Evolutionary conservation across 2,888 invertebrate genomes (phyloP).

Genomic region (Philaethria dido): DNA sequence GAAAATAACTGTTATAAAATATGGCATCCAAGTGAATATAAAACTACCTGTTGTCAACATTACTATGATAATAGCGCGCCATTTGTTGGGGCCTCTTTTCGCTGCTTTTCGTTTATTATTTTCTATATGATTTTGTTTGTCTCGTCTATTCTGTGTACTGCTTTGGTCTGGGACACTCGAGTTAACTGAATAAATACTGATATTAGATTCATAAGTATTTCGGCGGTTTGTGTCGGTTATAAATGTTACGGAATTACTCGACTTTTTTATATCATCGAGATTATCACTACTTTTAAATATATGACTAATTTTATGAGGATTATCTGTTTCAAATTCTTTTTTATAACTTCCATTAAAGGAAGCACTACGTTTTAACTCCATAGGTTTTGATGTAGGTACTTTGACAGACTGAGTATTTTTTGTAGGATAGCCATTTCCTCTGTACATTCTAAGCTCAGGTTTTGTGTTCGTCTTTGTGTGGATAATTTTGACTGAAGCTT

Average conservation of each 20-base stretch:
- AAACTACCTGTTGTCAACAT: constrained; percentile 85
- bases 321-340: constrained; percentile 37
- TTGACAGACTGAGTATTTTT: constrained; percentile 50
- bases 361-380: constrained; percentile 60
- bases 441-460: constrained; percentile 65
- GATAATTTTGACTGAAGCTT: constrained; percentile 56
- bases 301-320: constrained; percentile 39
- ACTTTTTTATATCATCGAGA: constrained; percentile 47
- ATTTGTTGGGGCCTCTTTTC: constrained; percentile 76
- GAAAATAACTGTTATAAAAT: constrained; percentile 82
- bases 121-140: constrained; percentile 33
- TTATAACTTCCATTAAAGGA: constrained; percentile 56
- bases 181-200: constrained; percentile 62
- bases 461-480: constrained; percentile 46
- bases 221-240: constrained; percentile 43
- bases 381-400: constrained; percentile 37
- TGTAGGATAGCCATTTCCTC: constrained; percentile 53
- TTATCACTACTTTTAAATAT: constrained; percentile 66
- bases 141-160: constrained; percentile 45
- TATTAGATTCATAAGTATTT: constrained; percentile 55
- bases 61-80: constrained; percentile 86
- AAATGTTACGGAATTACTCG: constrained; percentile 38
- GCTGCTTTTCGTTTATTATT: constrained; percentile 37
- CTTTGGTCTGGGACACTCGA: constrained; percentile 52
- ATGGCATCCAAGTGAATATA: constrained; percentile 86